Conservation (phyloP, 1,140 invertebrate genomes). For the Drosophila subpulchrella region DNA sequence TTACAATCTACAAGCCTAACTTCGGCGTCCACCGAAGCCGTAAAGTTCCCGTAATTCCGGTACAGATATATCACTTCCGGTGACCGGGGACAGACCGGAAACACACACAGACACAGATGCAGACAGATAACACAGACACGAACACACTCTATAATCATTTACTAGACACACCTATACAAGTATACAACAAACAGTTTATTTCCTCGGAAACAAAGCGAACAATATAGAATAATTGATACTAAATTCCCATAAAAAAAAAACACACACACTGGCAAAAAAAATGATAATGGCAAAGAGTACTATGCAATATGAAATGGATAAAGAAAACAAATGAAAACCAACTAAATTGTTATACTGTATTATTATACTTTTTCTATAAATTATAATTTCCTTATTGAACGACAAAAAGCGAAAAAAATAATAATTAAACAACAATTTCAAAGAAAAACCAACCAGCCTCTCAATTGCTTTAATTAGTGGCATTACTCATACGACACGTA, state of each 20-base stretch:
- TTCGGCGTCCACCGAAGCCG: conserved; percentile 47
- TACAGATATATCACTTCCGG: conserved; percentile 9
- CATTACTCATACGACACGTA: conserved; percentile 51
- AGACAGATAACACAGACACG: conserved; percentile 38
- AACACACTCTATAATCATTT: conserved; percentile 53
- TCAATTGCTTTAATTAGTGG: conserved; percentile 9
- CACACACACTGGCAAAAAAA: conserved; percentile 32
- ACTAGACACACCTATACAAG: conserved; percentile 40
- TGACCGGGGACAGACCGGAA: conserved; percentile 11
- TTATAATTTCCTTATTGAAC: conserved; percentile 84
- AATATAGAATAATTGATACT: conserved; percentile 41
- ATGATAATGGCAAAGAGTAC: conserved; percentile 56
- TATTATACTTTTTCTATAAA: conserved; percentile 85
- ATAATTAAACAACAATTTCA: conserved; percentile 83
- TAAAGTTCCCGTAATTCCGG: not conserved
- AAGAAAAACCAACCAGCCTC: conserved; percentile 35
- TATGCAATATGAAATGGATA: conserved; percentile 59
- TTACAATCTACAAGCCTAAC: conserved; percentile 35
- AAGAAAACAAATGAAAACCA: conserved; percentile 54
- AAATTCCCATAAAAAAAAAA: conserved; percentile 14
- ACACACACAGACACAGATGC: conserved; percentile 22
- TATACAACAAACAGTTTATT: conserved; percentile 31
- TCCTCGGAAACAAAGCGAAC: conserved; percentile 32
- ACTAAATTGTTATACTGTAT: conserved; percentile 85
- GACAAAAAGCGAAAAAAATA: conserved; percentile 76